Percentiles rank a stretch among this genome's conserved stretches.
phyloP scores from a whole-genome alignment of 2,888 invertebrate species.

The Pristionchus entomophagus region DNA sequence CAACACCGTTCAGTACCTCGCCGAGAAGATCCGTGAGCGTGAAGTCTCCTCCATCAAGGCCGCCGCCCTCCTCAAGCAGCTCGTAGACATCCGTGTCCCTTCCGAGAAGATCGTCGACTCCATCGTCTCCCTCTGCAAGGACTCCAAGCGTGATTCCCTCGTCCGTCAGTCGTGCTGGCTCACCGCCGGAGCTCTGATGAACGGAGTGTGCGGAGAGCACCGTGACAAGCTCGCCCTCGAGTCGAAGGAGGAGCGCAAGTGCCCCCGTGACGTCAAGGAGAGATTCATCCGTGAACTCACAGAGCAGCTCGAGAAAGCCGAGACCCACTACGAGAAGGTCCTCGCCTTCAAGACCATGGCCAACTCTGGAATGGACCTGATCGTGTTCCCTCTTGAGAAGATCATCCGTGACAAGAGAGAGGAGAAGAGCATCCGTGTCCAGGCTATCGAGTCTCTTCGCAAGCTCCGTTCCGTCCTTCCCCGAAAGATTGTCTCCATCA shows the following conservation, averaged over 20 bases:
- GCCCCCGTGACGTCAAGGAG: constrained; percentile 31
- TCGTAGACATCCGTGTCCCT: constrained; percentile 51
- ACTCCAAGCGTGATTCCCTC: constrained; percentile 50
- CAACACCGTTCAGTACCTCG: constrained; percentile 57
- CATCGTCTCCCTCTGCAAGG: constrained; percentile 54
- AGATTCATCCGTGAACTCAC: background rate
- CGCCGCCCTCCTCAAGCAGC: constrained; percentile 50
- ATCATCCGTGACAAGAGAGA: constrained; percentile 49
- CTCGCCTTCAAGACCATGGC: constrained; percentile 51
- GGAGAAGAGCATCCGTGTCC: constrained; percentile 50
- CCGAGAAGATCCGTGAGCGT: constrained; percentile 55
- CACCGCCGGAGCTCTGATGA: constrained; percentile 64
- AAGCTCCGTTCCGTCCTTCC: constrained; percentile 53
- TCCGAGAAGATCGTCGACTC: constrained; percentile 50
- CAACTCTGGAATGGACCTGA: constrained; percentile 54
- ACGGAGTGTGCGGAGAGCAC: constrained; percentile 66
- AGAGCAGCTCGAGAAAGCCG: constrained; percentile 29
- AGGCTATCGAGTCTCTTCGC: constrained; percentile 62
- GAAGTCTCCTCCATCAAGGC: constrained; percentile 49
- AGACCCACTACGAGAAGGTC: constrained; percentile 24
- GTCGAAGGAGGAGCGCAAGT: background rate
- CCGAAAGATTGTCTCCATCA: constrained; percentile 54
- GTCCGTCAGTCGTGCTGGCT: constrained; percentile 67
- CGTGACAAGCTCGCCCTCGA: constrained; percentile 16
- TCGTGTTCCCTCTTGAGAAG: constrained; percentile 53